Conservation (phyloP, 2,888 invertebrate species). For the Panopea generosa region DNA sequence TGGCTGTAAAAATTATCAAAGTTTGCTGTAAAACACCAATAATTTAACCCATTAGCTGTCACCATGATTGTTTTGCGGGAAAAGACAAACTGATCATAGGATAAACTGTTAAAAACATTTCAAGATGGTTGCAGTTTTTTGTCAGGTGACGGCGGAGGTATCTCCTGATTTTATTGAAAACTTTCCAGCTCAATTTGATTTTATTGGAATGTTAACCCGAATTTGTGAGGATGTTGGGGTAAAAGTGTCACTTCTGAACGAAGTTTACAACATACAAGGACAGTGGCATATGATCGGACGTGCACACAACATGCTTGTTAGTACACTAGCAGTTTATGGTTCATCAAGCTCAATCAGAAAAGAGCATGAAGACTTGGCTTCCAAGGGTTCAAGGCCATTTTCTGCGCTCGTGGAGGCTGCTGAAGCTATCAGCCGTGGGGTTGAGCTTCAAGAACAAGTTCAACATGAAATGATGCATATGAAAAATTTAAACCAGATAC, state of each 20-base stretch:
- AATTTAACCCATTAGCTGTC: slow-evolving; percentile 11
- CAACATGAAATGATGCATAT: slow-evolving; percentile 34
- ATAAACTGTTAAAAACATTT: neutral
- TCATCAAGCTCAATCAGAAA: slow-evolving; percentile 31
- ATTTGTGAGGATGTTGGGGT: slow-evolving; percentile 69
- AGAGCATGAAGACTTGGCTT: slow-evolving; percentile 14
- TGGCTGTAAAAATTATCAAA: slow-evolving; percentile 31
- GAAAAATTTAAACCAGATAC: neutral
- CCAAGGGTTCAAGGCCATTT: slow-evolving; percentile 37
- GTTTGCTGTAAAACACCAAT: slow-evolving; percentile 51
- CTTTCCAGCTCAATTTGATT: slow-evolving; percentile 69
- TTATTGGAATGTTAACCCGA: slow-evolving; percentile 63
- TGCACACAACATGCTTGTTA: slow-evolving; percentile 64
- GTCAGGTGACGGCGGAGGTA: slow-evolving; percentile 66
- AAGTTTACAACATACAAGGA: slow-evolving; percentile 54
- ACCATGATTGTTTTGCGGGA: neutral
- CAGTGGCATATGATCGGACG: slow-evolving; percentile 66
- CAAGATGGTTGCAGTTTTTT: slow-evolving; percentile 65
- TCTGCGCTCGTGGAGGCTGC: slow-evolving; percentile 60
- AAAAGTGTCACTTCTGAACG: slow-evolving; percentile 26
- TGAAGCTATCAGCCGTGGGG: slow-evolving; percentile 56
- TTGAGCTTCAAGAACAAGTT: slow-evolving; percentile 47
- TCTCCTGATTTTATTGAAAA: slow-evolving; percentile 58
- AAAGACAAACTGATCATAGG: too few relatives aligned
- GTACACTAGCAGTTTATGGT: slow-evolving; percentile 64